A percentile compares a stretch with the other conserved stretches of the same genome.
phyloP scores from a whole-genome alignment of 2,888 invertebrate species.

The Eilema sororculum region DNA sequence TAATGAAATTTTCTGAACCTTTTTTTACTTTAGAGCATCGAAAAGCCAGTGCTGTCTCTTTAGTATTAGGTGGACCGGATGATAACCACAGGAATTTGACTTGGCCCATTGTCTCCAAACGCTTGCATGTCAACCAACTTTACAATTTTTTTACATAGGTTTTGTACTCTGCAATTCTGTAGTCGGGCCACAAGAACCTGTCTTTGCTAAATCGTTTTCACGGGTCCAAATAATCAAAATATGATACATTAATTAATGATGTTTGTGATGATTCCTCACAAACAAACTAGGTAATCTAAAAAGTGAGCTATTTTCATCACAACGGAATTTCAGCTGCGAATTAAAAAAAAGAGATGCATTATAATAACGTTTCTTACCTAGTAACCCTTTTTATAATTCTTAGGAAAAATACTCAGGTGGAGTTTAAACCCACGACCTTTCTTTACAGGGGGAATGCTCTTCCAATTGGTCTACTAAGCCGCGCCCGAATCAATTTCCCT shows the following conservation, averaged over 20 bases:
- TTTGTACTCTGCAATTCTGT: background rate
- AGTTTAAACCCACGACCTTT: no score
- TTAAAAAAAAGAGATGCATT: background rate
- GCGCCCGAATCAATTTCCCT: no score
- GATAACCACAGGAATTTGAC: background rate
- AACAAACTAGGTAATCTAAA: background rate
- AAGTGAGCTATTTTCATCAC: background rate
- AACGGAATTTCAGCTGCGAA: background rate
- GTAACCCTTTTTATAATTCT: background rate
- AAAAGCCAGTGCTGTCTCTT: background rate
- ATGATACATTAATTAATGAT: background rate
- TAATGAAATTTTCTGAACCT: background rate
- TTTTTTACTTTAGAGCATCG: background rate
- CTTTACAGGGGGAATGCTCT: no score
- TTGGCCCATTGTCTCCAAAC: background rate
- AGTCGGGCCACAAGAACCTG: no score
- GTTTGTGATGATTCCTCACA: no score
- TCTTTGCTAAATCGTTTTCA: background rate
- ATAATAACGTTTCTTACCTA: background rate
- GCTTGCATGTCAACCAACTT: background rate
- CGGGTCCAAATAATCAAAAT: background rate
- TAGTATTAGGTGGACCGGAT: background rate
- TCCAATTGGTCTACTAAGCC: no score
- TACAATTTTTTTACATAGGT: background rate
- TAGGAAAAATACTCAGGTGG: background rate